phyloP scores from a whole-genome alignment of 2,113 vertebrate genomes.

The Toxostoma redivivum region DNA sequence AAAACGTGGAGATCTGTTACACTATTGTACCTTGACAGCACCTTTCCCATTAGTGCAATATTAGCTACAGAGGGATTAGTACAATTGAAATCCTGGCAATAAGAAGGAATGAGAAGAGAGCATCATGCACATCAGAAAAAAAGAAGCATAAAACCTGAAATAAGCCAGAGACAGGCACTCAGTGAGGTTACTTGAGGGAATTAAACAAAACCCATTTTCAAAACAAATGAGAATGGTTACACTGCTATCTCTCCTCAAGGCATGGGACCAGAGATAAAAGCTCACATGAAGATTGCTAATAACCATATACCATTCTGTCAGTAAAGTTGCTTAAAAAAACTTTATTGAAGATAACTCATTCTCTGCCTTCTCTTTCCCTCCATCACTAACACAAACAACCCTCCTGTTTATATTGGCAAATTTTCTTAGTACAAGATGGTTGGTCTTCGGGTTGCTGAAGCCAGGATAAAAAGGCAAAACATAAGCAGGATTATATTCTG shows the following conservation, averaged over 20 bases:
- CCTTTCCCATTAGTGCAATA: not conserved
- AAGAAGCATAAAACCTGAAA: not conserved
- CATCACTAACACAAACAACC: not conserved
- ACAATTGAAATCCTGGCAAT: not conserved
- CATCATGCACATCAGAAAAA: not conserved
- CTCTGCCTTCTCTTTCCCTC: not conserved
- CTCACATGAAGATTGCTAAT: not conserved
- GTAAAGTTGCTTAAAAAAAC: not conserved
- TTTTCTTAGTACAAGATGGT: not conserved
- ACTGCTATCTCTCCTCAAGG: not conserved
- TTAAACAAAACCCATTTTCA: conserved; percentile 7
- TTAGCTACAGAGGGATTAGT: not conserved
- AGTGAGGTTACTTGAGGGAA: not conserved
- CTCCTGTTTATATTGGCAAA: not conserved
- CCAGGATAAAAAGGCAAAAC: not conserved
- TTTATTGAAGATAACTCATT: not conserved
- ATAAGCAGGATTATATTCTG: not conserved
- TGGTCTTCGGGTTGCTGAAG: not conserved
- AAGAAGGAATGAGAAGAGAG: not conserved
- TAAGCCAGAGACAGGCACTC: not conserved
- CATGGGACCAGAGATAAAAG: not conserved
- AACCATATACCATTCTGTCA: not conserved
- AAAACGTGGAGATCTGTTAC: not conserved
- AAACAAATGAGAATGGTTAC: not conserved
- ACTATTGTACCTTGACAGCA: not conserved